These are phyloP conservation scores for Falco punctatus DNA, from an alignment of 2,113 vertebrate species.

Conservation along the genomic window DNA sequence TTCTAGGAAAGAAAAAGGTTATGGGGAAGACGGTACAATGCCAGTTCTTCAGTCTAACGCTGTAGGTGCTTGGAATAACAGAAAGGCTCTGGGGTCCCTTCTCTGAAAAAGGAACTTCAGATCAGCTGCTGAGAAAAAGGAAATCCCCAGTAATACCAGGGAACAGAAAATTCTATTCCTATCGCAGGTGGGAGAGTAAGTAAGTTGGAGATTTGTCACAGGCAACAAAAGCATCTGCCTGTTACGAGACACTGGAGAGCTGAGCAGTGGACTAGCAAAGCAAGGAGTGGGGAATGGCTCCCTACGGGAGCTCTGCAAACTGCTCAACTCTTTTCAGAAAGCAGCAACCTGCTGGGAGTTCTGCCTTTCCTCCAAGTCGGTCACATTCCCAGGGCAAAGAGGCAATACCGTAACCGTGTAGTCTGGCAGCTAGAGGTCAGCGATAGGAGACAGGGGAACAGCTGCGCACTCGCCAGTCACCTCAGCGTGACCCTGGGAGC, in stretches of 20 bases:
- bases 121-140: neutral
- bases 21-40: neutral
- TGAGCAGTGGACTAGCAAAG: neutral
- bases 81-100: neutral
- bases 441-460: neutral
- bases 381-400: neutral
- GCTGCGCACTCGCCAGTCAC: neutral
- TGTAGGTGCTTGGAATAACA: neutral
- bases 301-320: neutral
- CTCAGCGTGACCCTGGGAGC: slow-evolving; percentile 26
- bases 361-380: slow-evolving; percentile 22
- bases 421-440: neutral
- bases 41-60: neutral
- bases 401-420: neutral
- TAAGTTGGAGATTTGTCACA: neutral
- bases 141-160: neutral
- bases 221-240: neutral
- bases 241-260: neutral
- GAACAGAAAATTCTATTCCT: slow-evolving; percentile 3
- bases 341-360: neutral
- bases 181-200: neutral
- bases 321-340: neutral
- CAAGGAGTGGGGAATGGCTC: neutral
- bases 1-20: neutral
- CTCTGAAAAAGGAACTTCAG: neutral